phyloP scores from a whole-genome alignment of 1,140 invertebrate genomes.

The Pogonus chalceus region DNA sequence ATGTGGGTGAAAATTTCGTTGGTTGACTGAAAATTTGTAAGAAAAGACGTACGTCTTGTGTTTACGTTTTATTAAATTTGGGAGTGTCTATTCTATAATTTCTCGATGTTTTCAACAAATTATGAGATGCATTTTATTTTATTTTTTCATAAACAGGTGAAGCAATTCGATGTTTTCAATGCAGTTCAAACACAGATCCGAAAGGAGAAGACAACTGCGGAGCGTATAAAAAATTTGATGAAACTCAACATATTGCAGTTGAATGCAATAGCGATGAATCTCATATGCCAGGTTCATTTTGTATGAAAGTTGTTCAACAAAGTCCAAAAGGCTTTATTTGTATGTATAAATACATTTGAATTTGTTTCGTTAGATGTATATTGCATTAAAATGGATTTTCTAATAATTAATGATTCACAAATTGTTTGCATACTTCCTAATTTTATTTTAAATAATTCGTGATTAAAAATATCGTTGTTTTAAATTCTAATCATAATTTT shows the following conservation, averaged over 20 bases:
- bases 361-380: background rate
- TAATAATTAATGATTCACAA: background rate
- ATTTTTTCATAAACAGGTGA: constrained; percentile 47
- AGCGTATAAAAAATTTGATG: constrained; percentile 74
- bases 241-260: constrained; percentile 65
- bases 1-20: background rate
- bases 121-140: constrained; percentile 9
- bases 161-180: constrained; percentile 77
- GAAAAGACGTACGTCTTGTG: background rate
- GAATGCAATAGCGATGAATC: constrained; percentile 86
- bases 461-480: background rate
- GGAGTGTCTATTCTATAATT: background rate
- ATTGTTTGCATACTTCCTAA: background rate
- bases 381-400: background rate
- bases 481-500: background rate
- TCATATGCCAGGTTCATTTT: constrained; percentile 84
- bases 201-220: constrained; percentile 71
- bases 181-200: constrained; percentile 67
- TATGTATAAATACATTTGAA: constrained; percentile 41
- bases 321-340: constrained; percentile 85
- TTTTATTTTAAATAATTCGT: background rate
- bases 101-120: background rate
- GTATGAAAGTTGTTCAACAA: constrained; percentile 82
- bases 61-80: background rate
- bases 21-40: background rate